phyloP scores from a whole-genome alignment of 2,888 invertebrate species.

The Microctonus hyperodae region DNA sequence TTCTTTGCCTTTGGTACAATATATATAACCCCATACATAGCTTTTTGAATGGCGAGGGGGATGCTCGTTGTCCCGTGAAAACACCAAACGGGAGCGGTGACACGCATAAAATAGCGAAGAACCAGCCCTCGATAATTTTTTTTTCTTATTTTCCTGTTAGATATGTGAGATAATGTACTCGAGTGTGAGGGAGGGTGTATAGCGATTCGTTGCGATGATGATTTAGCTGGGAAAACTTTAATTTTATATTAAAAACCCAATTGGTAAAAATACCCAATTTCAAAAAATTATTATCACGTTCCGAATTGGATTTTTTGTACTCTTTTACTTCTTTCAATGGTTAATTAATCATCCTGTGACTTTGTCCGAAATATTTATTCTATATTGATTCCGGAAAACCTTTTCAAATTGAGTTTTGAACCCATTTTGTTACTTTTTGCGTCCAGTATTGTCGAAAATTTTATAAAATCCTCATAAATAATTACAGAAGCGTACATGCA shows the following conservation, averaged over 20 bases:
- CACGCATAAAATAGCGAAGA: conserved; percentile 56
- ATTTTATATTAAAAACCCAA: not conserved
- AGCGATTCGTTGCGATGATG: conserved; percentile 33
- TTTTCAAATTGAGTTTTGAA: no score
- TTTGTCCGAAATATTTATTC: no score
- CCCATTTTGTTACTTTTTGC: no score
- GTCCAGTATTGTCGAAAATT: no score
- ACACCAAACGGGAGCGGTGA: conserved; percentile 58
- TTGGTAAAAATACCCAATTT: not conserved
- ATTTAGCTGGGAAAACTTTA: conserved; percentile 3
- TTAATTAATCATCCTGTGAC: no score
- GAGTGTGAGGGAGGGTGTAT: conserved; percentile 31
- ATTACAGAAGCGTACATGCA: no score
- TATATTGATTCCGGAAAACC: no score
- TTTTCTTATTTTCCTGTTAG: conserved; percentile 32
- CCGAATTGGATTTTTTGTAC: no score
- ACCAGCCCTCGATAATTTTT: conserved; percentile 35
- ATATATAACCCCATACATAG: conserved; percentile 9
- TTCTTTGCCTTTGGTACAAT: not conserved
- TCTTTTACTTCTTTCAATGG: no score
- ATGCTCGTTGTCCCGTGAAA: conserved; percentile 62
- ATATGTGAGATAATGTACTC: conserved; percentile 23
- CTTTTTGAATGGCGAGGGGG: conserved; percentile 48
- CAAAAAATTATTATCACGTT: no score
- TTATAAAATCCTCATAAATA: no score